Percentiles rank a stretch among this genome's conserved stretches.
These are phyloP conservation scores for Ectobius pallidus DNA, from an alignment of 2,888 invertebrate genomes.

Conservation along the genomic window DNA sequence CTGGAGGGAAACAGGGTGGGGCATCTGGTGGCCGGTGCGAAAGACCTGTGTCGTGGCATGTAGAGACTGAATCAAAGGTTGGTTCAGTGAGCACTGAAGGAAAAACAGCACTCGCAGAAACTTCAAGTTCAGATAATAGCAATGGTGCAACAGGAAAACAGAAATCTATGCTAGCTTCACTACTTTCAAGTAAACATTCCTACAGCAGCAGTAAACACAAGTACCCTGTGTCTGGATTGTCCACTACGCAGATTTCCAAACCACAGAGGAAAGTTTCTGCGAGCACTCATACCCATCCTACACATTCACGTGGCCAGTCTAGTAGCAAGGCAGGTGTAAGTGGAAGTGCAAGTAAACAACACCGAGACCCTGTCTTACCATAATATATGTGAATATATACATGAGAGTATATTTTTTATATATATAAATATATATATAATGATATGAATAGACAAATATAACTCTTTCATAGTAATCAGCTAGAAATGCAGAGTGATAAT, in stretches of 20 bases:
- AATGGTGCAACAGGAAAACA: conserved; percentile 13
- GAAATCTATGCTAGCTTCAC: conserved; percentile 29
- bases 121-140: not conserved
- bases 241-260: conserved; percentile 64
- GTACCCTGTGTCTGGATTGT: conserved; percentile 70
- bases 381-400: no score
- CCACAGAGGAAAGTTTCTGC: conserved; percentile 58
- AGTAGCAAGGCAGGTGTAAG: not conserved
- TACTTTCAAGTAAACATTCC: conserved; percentile 45
- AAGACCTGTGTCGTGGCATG: conserved; percentile 47
- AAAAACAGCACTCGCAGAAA: conserved; percentile 43
- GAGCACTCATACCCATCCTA: conserved; percentile 43
- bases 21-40: conserved; percentile 31
- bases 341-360: not conserved
- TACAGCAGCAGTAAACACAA: conserved; percentile 59
- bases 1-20: conserved; percentile 49
- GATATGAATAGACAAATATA: no score
- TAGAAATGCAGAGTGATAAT: no score
- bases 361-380: conserved; percentile 16
- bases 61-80: conserved; percentile 38
- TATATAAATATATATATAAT: no score
- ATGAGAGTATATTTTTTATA: no score
- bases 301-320: conserved; percentile 33
- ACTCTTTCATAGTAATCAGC: no score
- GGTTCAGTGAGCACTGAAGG: conserved; percentile 43